phyloP scores from a whole-genome alignment of 2,797 vertebrate species.

The Typhlichthys eigenmanni region DNA sequence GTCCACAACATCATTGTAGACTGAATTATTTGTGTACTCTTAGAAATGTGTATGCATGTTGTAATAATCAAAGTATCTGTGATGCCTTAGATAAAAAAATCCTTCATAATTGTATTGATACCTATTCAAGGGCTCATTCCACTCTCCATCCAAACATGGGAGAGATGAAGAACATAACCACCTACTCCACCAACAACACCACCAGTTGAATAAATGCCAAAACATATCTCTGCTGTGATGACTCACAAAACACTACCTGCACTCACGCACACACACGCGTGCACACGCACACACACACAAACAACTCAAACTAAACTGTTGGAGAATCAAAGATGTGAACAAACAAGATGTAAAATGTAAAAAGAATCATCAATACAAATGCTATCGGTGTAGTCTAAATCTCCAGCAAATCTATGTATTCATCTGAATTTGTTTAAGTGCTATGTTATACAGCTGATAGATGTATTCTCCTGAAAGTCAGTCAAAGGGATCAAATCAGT shows the following conservation, averaged over 20 bases:
- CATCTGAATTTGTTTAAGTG: too few relatives aligned
- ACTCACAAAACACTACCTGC: conserved; percentile 22
- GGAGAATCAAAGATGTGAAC: conserved; percentile 6
- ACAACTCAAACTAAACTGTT: conserved; percentile 11
- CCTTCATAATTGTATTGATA: background rate
- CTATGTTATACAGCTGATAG: too few relatives aligned
- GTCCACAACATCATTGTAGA: too few relatives aligned
- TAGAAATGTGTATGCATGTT: background rate
- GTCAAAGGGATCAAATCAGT: too few relatives aligned
- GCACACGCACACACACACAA: conserved; percentile 2
- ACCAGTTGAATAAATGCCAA: conserved; percentile 14
- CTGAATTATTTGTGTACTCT: background rate
- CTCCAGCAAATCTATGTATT: too few relatives aligned
- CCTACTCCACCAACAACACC: background rate
- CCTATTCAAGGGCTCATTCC: background rate
- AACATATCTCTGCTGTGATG: conserved; percentile 35
- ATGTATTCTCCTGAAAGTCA: too few relatives aligned
- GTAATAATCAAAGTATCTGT: background rate
- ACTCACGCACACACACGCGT: conserved; percentile 7
- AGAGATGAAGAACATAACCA: conserved; percentile 16
- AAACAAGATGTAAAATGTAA: conserved; percentile 15
- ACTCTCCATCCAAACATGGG: background rate
- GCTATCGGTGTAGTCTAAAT: too few relatives aligned
- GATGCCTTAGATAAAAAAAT: conserved; percentile 7
- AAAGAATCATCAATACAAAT: conserved; percentile 12